Evolutionary conservation across 1,140 invertebrate species (phyloP), one percentile per base, ranked within the genome.

Genomic region (Micrasema longulum): DNA sequence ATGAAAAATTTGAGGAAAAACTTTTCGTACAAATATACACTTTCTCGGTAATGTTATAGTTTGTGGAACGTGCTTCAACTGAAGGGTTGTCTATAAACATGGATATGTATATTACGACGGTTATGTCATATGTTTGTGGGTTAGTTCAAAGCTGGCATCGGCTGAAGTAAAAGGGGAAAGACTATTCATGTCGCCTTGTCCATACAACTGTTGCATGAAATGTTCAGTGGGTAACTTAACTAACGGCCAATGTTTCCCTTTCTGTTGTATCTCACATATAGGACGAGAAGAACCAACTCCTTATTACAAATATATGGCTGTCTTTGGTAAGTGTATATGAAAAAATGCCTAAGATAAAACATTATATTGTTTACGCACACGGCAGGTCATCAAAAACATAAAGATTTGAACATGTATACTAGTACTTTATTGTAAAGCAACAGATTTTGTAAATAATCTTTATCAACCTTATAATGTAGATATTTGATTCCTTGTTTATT

Each of bases 201-300:
- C 69, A 62, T 71, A 71, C 71, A 72, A 74, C 75, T 74, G 75
- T 74, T 76, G 72, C 72, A 76, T 76, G 71, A 66, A 68, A 72
- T 81, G 77, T 83, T 83, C 80, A 82, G 80, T 78, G 83, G 81
- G 80, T 78, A 84, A 84, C 83, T 85, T 31, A 47, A 87, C 86
- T 85, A 87, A 86, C 85, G 82, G 82, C 85, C 85, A 84, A 87
- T 88, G 85, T 87, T 88, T 87, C 83, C 86, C 84, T 87, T 87
- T 86, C 87, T 87, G 85, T 87, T 87, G 85, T 88, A 85, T 86
- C 83, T 84, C 82, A 76, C 78, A 75, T 90, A 84, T 90, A 92
- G 91, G 91, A 93, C 87, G 91, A 93, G 88, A 93, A 93, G 88
- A 93, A 93, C 88, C 91, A 93, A 88, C 89, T 92, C 85, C 90